phyloP scores from a whole-genome alignment of 2,113 vertebrate genomes.

The Reinhardtius hippoglossoides region DNA sequence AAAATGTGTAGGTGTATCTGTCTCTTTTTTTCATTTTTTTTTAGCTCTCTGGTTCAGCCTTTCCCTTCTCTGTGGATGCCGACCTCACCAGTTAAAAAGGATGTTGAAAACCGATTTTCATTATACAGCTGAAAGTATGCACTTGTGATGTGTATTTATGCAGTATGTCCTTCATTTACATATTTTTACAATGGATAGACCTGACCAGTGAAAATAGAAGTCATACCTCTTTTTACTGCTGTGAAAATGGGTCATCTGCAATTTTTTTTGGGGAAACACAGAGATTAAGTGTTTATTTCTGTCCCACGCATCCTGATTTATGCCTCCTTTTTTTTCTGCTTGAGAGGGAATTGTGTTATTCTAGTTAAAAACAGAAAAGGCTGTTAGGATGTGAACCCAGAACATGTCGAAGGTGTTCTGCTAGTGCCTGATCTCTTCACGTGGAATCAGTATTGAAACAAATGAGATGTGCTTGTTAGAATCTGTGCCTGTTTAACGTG shows the following conservation, averaged over 20 bases:
- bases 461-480: neutral
- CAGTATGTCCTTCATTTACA: slow-evolving; percentile 53
- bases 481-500: slow-evolving; percentile 17
- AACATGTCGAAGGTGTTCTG: slow-evolving; percentile 13
- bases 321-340: slow-evolving; percentile 7
- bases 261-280: slow-evolving; percentile 3
- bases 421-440: slow-evolving; percentile 36
- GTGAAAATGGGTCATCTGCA: slow-evolving; percentile 48
- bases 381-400: neutral
- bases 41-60: slow-evolving; percentile 57
- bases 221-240: slow-evolving; percentile 32
- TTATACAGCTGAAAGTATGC: slow-evolving; percentile 51
- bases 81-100: slow-evolving; percentile 70
- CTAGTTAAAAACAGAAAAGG: neutral
- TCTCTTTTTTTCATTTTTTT: slow-evolving; percentile 27
- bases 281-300: slow-evolving; percentile 40
- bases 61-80: slow-evolving; percentile 64
- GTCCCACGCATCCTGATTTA: slow-evolving; percentile 3
- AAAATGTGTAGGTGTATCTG: slow-evolving; percentile 79
- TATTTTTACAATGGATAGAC: slow-evolving; percentile 44
- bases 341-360: neutral
- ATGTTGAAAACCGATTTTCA: slow-evolving; percentile 45
- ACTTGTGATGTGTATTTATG: slow-evolving; percentile 43
- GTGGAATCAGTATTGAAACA: neutral
- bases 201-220: slow-evolving; percentile 35